A percentile compares a stretch with the other conserved stretches of the same genome.
phyloP scores from a whole-genome alignment of 2,888 invertebrate species.

The Pterostichus madidus region DNA sequence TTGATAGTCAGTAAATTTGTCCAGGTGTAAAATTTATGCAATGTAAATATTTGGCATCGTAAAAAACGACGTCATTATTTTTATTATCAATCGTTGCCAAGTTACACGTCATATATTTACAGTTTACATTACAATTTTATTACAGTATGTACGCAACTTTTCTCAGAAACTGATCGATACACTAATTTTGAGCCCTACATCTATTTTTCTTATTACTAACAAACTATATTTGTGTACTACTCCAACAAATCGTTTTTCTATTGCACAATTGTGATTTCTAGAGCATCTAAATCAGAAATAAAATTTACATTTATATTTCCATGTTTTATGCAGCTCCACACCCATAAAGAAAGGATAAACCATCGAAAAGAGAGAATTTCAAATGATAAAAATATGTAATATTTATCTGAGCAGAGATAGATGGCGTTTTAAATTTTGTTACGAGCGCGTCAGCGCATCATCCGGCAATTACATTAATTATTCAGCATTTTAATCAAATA shows the following conservation, averaged over 20 bases:
- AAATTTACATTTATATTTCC: conserved; percentile 17
- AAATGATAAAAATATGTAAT: background rate
- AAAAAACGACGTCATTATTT: conserved; percentile 58
- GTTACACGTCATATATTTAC: conserved; percentile 2
- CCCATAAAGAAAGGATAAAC: background rate
- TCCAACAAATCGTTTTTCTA: conserved; percentile 26
- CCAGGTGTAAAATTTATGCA: conserved; percentile 52
- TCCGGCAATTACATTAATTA: background rate
- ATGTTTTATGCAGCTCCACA: background rate
- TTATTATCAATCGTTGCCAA: conserved; percentile 56
- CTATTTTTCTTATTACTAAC: conserved; percentile 17
- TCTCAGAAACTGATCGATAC: conserved; percentile 2
- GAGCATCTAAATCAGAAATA: background rate
- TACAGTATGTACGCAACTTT: conserved; percentile 10
- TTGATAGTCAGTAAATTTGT: conserved; percentile 18
- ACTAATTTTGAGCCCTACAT: conserved; percentile 7
- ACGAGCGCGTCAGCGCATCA: background rate
- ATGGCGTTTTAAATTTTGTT: background rate
- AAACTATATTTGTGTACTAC: background rate
- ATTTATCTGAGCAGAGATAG: background rate
- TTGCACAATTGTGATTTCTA: conserved; percentile 15
- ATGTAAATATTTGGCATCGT: conserved; percentile 57
- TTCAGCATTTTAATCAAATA: conserved; percentile 39
- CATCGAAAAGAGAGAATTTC: background rate
- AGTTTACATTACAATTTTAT: conserved; percentile 26